phyloP scores from a whole-genome alignment of 2,113 vertebrate genomes.

The Coreoperca whiteheadi region DNA sequence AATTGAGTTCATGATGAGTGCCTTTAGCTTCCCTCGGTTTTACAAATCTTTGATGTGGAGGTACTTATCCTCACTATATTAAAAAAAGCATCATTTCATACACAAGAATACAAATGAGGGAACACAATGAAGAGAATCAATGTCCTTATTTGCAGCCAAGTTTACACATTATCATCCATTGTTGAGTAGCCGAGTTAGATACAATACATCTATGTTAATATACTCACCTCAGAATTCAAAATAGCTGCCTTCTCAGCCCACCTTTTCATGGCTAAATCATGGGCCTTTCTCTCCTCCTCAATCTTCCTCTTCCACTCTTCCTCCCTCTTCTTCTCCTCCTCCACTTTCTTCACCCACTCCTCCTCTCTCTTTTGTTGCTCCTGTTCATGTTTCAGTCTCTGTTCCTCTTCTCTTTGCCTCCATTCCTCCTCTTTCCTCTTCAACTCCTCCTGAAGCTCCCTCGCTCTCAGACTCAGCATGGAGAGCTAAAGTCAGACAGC shows the following conservation, averaged over 20 bases:
- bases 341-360: conserved; percentile 10
- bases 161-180: conserved; percentile 31
- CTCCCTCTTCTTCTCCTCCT: conserved; percentile 2
- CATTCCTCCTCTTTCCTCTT: conserved; percentile 33
- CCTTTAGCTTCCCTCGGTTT: not conserved
- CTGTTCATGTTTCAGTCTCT: conserved; percentile 35
- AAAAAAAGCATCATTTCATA: conserved; percentile 4
- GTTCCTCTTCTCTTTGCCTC: conserved; percentile 25
- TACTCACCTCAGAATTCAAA: conserved; percentile 57
- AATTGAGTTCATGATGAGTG: not conserved
- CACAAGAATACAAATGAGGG: conserved; percentile 11
- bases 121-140: not conserved
- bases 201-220: conserved; percentile 25
- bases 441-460: conserved; percentile 54
- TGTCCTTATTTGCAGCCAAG: conserved; percentile 2
- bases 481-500: conserved; percentile 41
- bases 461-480: conserved; percentile 44
- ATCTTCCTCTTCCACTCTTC: conserved; percentile 23
- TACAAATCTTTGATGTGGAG: not conserved
- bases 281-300: conserved; percentile 42
- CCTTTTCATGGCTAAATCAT: conserved; percentile 30
- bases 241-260: conserved; percentile 34
- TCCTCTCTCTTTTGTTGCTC: conserved; percentile 35
- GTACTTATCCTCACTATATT: not conserved
- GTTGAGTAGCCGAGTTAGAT: not conserved